phyloP scores from a whole-genome alignment of 2,797 vertebrate species.

The Sphaeramia orbicularis region DNA sequence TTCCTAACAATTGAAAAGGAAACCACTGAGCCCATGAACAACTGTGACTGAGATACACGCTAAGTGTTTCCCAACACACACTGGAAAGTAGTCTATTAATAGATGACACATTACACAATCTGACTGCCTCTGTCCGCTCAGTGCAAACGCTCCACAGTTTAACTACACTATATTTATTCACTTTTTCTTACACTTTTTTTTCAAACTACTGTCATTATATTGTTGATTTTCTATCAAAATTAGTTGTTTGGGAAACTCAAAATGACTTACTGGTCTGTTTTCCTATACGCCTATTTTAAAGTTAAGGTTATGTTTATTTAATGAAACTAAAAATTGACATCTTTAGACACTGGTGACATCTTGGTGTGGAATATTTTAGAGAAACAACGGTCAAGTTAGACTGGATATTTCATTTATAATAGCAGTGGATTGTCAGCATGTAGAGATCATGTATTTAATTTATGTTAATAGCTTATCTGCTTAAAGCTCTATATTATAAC shows the following conservation, averaged over 20 bases:
- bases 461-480: too few species aligned
- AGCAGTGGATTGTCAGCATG: too few species aligned
- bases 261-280: not conserved
- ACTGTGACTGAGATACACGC: slow-evolving; percentile 21
- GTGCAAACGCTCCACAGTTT: not conserved
- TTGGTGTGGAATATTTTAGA: too few species aligned
- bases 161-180: not conserved
- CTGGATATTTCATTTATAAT: too few species aligned
- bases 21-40: slow-evolving; percentile 33
- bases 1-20: slow-evolving; percentile 41
- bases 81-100: slow-evolving; percentile 50
- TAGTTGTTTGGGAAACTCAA: not conserved
- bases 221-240: not conserved
- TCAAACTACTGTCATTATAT: too few species aligned
- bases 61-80: not conserved
- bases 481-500: too few species aligned
- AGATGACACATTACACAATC: slow-evolving; percentile 38
- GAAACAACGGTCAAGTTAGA: too few species aligned
- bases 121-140: slow-evolving; percentile 13
- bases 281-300: too few species aligned
- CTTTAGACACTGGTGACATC: too few species aligned
- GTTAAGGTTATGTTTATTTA: too few species aligned
- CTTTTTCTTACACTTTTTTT: not conserved
- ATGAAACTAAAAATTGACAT: too few species aligned
- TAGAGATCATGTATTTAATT: too few species aligned